These are phyloP conservation scores for Palythoa heliodiscus DNA, from an alignment of 92 coral and sea anemone species.

Conservation along the genomic window DNA sequence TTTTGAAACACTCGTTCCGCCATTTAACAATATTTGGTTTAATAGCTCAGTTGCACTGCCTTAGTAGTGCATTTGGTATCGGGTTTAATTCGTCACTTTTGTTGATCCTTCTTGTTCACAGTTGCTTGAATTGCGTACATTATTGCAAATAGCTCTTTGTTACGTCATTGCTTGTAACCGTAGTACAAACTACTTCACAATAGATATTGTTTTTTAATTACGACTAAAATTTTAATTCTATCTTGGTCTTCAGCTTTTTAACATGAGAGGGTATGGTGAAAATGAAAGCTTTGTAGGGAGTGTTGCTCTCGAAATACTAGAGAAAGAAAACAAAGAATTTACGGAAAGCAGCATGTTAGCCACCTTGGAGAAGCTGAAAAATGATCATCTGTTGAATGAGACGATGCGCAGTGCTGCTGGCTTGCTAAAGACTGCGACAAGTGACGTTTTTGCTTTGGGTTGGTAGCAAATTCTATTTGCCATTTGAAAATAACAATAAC, in stretches of 20 bases:
- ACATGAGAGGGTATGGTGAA: neutral
- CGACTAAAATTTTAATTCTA: neutral
- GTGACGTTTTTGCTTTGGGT: slow-evolving; percentile 7
- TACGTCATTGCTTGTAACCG: no score
- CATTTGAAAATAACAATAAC: neutral
- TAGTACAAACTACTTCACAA: no score
- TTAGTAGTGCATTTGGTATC: no score
- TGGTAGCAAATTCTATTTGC: neutral
- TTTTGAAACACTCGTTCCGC: no score
- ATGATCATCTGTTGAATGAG: neutral
- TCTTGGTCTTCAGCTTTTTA: neutral
- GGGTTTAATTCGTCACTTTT: no score
- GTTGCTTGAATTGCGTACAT: no score
- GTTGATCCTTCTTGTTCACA: no score
- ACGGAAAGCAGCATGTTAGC: neutral
- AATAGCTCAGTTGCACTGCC: no score
- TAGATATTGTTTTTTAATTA: no score
- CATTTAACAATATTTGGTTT: no score
- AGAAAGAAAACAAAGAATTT: neutral
- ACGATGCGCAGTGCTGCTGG: slow-evolving; percentile 1
- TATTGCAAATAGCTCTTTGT: no score
- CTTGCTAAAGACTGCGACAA: neutral
- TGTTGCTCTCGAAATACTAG: slow-evolving; percentile 2
- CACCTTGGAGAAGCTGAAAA: neutral
- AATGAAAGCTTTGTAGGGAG: neutral